Conservation (phyloP, 2,888 invertebrate genomes). For the Cryptops parisi region DNA sequence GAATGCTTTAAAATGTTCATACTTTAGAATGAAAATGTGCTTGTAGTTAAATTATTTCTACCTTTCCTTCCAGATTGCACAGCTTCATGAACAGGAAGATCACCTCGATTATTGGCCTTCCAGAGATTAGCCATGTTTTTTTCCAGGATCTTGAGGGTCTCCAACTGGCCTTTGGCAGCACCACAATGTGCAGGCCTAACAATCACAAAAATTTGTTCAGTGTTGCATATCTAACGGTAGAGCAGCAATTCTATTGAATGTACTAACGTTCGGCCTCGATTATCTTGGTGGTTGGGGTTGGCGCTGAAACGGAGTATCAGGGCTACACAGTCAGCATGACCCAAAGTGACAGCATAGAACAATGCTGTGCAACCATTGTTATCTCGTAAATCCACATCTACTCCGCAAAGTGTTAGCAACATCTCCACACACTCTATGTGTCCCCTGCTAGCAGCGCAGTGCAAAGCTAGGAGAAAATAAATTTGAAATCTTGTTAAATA, state of each 20-base stretch:
- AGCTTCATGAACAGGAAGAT: constrained; percentile 91
- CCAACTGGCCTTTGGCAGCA: constrained; percentile 87
- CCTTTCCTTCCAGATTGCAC: constrained; percentile 72
- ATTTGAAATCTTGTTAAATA: too few relatives aligned
- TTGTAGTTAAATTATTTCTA: constrained; percentile 23
- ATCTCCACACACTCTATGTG: constrained; percentile 84
- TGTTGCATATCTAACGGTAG: constrained; percentile 1
- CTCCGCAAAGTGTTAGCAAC: constrained; percentile 70
- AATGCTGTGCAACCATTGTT: constrained; percentile 90
- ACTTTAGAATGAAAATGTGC: too few relatives aligned
- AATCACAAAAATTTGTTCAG: constrained; percentile 7
- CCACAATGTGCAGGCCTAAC: constrained; percentile 76
- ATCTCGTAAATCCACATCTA: constrained; percentile 76
- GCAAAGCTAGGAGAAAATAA: constrained; percentile 49
- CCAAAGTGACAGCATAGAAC: constrained; percentile 91
- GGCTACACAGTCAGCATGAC: constrained; percentile 85
- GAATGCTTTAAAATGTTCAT: too few relatives aligned
- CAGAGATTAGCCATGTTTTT: constrained; percentile 75
- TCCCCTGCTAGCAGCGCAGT: constrained; percentile 93
- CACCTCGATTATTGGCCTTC: constrained; percentile 82
- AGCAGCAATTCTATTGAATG: background rate
- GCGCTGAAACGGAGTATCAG: constrained; percentile 77
- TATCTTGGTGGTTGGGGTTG: constrained; percentile 81
- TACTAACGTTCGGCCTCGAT: constrained; percentile 66
- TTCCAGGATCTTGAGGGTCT: constrained; percentile 61